Evolutionary conservation across 1,140 invertebrate genomes (phyloP), one percentile per base, ranked within the genome.

Genomic region (Meloidogyne exigua): DNA sequence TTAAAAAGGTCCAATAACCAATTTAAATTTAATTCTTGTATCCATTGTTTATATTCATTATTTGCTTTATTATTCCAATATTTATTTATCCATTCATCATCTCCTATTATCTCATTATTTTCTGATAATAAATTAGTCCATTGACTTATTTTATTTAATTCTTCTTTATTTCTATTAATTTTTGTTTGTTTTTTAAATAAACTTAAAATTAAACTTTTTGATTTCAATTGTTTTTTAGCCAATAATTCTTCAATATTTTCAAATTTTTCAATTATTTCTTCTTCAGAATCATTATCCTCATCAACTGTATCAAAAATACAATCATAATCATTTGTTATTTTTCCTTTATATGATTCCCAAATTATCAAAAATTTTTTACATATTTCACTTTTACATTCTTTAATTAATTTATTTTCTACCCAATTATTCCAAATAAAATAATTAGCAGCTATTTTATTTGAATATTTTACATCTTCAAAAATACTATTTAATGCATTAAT

Each of bases 391-490:
- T n/a, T n/a, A 57, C 49, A 57, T n/a, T n/a, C n/a, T n/a, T n/a
- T 57, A 57, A n/a, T 57, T 57, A 57, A n/a, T 7, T n/a, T n/a
- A n/a, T 57, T n/a, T 15, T 57, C 18, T 57, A 57, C 49, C 49
- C 49, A 57, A n/a, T 57, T 57, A 57, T 57, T n/a, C 49, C 49
- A 57, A 57, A 57, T 57, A 57, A 57, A 57, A 57, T 57, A 57
- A 57, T 57, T 57, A 5, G 49, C 18, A 57, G 49, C 49, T 57
- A 57, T 57, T 57, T n/a, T 57, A 57, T 57, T n/a, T 57, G 9
- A 57, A 57, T 57, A 57, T 57, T 39, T 39, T 9, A 39, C 4
- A 10, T 39, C 36, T 39, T 39, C 36, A 9, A 39, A 39, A 39
- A 9, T 0, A 39, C 10, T 10, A 39, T 7, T 7, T 7, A 39